Percentiles rank a stretch among this genome's conserved stretches.
Conservation (phyloP, 2,797 vertebrate genomes). For the Poeciliopsis paucimaculata region DNA sequence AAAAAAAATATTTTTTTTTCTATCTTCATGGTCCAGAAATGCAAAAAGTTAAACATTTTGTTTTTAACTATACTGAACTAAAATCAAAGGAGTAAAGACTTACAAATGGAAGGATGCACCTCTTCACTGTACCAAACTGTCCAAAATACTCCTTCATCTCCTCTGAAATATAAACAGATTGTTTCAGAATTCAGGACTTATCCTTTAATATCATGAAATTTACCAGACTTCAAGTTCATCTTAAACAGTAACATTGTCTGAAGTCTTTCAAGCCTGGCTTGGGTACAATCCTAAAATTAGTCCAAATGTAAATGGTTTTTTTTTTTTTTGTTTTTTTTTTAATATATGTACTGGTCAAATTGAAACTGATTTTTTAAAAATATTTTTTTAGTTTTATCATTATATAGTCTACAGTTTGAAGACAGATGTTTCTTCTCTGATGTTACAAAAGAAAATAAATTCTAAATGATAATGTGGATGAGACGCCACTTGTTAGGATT, state of each 20-base stretch:
- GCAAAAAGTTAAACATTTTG: not conserved
- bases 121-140: conserved; percentile 88
- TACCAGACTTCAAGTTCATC: not conserved
- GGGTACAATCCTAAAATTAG: not conserved
- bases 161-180: conserved; percentile 72
- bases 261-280: not conserved
- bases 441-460: not conserved
- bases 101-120: conserved; percentile 87
- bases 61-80: not conserved
- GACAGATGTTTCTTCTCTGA: not conserved
- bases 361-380: no score
- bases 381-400: not conserved
- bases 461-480: not conserved
- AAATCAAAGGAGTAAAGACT: conserved; percentile 71
- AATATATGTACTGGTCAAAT: not conserved
- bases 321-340: no score
- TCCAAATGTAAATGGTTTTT: not conserved
- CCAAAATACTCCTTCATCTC: conserved; percentile 89
- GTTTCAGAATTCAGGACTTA: not conserved
- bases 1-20: not conserved
- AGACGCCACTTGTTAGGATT: not conserved
- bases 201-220: not conserved
- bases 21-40: not conserved
- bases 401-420: not conserved
- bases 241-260: not conserved